Evolutionary conservation across 2,888 invertebrate species (phyloP).

Genomic region (Idaea dimidiata): DNA sequence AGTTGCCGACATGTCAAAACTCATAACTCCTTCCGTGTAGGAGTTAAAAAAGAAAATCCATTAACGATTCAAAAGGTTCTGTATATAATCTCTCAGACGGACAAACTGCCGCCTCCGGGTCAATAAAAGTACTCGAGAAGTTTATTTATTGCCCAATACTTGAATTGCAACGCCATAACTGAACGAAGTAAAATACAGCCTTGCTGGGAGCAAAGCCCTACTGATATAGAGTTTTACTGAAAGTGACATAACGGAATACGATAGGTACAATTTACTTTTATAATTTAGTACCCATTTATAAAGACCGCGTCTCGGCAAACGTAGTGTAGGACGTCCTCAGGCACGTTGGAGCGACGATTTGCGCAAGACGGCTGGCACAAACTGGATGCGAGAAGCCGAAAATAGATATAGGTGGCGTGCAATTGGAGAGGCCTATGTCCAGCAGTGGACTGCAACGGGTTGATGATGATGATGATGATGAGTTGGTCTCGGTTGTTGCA

Average conservation of each 20-base stretch:
- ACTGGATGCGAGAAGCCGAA: too few relatives aligned
- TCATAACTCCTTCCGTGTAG: too few relatives aligned
- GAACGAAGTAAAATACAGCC: constrained; percentile 51
- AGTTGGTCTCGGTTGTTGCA: too few relatives aligned
- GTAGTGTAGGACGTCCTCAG: too few relatives aligned
- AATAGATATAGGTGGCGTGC: too few relatives aligned
- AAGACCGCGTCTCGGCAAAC: too few relatives aligned
- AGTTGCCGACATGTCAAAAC: too few relatives aligned
- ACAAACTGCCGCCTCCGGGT: constrained; percentile 16
- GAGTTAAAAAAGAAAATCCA: neutral
- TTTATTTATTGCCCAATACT: constrained; percentile 58
- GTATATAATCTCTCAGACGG: constrained; percentile 5
- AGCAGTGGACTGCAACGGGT: too few relatives aligned
- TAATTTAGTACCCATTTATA: neutral
- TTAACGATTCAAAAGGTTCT: neutral
- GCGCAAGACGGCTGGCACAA: too few relatives aligned
- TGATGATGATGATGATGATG: too few relatives aligned
- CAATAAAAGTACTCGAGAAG: constrained; percentile 32
- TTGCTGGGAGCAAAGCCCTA: constrained; percentile 27
- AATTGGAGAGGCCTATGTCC: too few relatives aligned
- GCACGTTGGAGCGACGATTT: too few relatives aligned
- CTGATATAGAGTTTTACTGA: constrained; percentile 9
- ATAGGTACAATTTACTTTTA: neutral
- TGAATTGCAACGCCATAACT: constrained; percentile 59
- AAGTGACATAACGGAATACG: constrained; percentile 8